Percentiles rank a stretch among this genome's conserved stretches.
Evolutionary conservation across 1,140 invertebrate genomes (phyloP).

Genomic region (Batillaria attramentaria): DNA sequence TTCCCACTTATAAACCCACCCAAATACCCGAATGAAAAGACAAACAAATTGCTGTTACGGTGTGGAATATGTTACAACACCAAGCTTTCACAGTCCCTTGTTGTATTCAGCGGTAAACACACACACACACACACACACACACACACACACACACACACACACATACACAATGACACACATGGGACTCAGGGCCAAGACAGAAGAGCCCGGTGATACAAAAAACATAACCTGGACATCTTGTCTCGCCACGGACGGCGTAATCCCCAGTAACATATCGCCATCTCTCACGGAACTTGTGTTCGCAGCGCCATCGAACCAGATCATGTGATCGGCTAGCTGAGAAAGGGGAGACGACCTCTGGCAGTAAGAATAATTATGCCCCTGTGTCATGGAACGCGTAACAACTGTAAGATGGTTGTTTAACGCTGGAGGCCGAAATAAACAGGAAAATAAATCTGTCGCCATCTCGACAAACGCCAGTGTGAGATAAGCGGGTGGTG

Average conservation of each 20-base stretch:
- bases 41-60: not conserved
- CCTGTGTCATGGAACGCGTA: too few relatives aligned
- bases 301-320: not conserved
- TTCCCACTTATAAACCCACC: too few relatives aligned
- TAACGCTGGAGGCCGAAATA: too few relatives aligned
- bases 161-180: conserved; percentile 9
- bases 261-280: not conserved
- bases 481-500: too few relatives aligned
- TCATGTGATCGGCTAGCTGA: not conserved
- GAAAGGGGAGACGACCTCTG: too few relatives aligned
- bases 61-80: not conserved
- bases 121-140: not conserved
- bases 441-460: too few relatives aligned
- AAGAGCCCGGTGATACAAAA: not conserved
- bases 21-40: not conserved
- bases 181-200: not conserved
- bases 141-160: not conserved
- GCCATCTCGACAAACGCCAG: too few relatives aligned
- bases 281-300: not conserved
- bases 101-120: not conserved
- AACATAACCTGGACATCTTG: not conserved
- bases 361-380: too few relatives aligned
- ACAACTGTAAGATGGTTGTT: too few relatives aligned
- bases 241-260: not conserved
- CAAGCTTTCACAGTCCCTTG: not conserved